Evolutionary conservation across 2,797 vertebrate species (phyloP), one percentile per base, ranked within the genome.

Genomic region (Champsocephalus gunnari): DNA sequence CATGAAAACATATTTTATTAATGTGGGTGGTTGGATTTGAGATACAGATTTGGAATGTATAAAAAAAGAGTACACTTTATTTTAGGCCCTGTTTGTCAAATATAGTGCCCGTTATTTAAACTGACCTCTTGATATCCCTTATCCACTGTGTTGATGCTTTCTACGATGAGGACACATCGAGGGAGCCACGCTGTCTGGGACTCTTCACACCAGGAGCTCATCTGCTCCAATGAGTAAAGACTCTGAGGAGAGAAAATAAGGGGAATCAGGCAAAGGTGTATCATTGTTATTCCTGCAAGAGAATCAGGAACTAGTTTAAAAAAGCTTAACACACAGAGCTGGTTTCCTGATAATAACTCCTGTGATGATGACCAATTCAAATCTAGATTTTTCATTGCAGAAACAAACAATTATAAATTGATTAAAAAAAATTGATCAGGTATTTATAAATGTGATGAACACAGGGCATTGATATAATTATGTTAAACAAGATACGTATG

Each of bases 251-350:
- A 78, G 32, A 77, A 62, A 48, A 60, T 47, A 71, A 53, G 75
- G 58, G 13, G 68, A 84, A 87, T 87, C 74, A 82, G 71, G 64
- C 68, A 81, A 82, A 88, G 73, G 86, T 85, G 86, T 80, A 68
- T 82, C 62, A 87, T 87, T 89, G 71, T 78, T 73, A 89, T 81
- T 89, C 77, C 80, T 83, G 73, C 75, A 89, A 80, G 66, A 84
- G 59, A 87, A 75, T 81, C 53, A 57, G 69, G 72, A 89, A 84
- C 49, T 41, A 63, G 70, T 83, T 84, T 51, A 55, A 78, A 62
- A 38, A 76, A 66, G 32, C 49, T 77, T 50, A 84, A 83, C 45
- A 54, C 58, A 56, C 38, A 62, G 34, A 44, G 78, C 45, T 65
- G 12, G 19, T 78, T 87, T 83, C 51, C 60, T 65, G 50, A 24